These are phyloP conservation scores for Chelon labrosus DNA, from an alignment of 2,797 vertebrate species.

Conservation along the genomic window DNA sequence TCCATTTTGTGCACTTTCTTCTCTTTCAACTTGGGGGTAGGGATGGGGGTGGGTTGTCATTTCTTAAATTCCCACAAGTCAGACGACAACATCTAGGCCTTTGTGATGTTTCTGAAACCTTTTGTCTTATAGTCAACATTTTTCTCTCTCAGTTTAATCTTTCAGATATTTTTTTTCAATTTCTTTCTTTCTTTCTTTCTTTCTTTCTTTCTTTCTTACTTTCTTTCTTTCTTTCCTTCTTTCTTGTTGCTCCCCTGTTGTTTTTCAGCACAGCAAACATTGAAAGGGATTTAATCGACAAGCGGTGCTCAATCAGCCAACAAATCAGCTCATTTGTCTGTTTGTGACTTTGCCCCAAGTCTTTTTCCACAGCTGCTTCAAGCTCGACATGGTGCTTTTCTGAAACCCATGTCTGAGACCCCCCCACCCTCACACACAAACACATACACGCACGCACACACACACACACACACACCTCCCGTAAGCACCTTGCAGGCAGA, in stretches of 20 bases:
- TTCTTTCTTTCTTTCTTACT: constrained; percentile 14
- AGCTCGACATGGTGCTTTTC: constrained; percentile 47
- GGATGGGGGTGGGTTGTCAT: constrained; percentile 48
- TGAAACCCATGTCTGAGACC: constrained; percentile 31
- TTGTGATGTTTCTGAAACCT: constrained; percentile 65
- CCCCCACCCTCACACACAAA: too few relatives aligned
- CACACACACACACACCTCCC: constrained; percentile 16
- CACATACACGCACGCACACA: constrained; percentile 19
- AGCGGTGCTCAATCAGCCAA: constrained; percentile 76
- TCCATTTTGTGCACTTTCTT: constrained; percentile 54
- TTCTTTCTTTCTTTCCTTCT: constrained; percentile 11
- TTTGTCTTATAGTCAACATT: constrained; percentile 63
- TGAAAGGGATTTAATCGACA: constrained; percentile 76
- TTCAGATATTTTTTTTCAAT: constrained; percentile 26
- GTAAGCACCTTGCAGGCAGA: constrained; percentile 64
- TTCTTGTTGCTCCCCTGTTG: constrained; percentile 9
- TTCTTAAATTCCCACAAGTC: constrained; percentile 70
- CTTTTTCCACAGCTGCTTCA: constrained; percentile 46
- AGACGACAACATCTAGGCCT: constrained; percentile 67
- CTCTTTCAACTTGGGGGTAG: constrained; percentile 58
- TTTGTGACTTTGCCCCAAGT: constrained; percentile 74
- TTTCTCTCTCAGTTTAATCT: constrained; percentile 46
- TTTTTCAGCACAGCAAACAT: constrained; percentile 48
- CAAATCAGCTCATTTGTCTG: constrained; percentile 78
- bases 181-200: constrained; percentile 24